These are phyloP conservation scores for Zaprionus kolodkinae DNA, from an alignment of 1,140 invertebrate genomes.

Conservation along the genomic window DNA sequence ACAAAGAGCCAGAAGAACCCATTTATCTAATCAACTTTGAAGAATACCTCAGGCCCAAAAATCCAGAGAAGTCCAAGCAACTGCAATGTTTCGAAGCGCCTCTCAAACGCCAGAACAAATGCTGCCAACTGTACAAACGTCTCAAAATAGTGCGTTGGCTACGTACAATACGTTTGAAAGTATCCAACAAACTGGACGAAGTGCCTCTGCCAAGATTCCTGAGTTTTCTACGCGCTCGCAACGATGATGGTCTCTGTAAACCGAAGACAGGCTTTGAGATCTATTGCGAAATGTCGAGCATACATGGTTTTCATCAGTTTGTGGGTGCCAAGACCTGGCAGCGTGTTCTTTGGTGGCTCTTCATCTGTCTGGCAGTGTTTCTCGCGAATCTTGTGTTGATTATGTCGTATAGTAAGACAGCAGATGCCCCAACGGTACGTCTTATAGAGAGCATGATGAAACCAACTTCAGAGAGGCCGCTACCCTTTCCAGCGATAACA, in stretches of 20 bases:
- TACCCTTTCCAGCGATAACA: slow-evolving; percentile 88
- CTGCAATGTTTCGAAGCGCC: slow-evolving; percentile 50
- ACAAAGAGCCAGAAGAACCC: not conserved
- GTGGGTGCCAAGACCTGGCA: slow-evolving; percentile 71
- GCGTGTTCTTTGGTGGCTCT: slow-evolving; percentile 84
- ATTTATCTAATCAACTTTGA: slow-evolving; percentile 66
- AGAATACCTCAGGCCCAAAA: slow-evolving; percentile 57
- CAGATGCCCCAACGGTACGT: slow-evolving; percentile 79
- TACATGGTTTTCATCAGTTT: slow-evolving; percentile 78
- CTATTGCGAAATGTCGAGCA: slow-evolving; percentile 85
- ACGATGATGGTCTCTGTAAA: slow-evolving; percentile 73
- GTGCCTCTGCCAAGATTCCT: slow-evolving; percentile 60
- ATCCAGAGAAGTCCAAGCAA: slow-evolving; percentile 21
- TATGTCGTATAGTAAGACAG: slow-evolving; percentile 83
- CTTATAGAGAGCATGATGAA: slow-evolving; percentile 87
- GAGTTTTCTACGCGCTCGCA: slow-evolving; percentile 59
- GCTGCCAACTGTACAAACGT: slow-evolving; percentile 14
- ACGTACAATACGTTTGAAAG: not conserved
- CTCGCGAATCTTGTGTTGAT: slow-evolving; percentile 81
- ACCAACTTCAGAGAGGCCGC: slow-evolving; percentile 75
- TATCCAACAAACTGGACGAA: slow-evolving; percentile 26
- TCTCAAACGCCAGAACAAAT: not conserved
- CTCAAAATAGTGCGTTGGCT: slow-evolving; percentile 46
- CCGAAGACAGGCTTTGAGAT: slow-evolving; percentile 75
- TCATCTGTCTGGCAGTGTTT: slow-evolving; percentile 82